A percentile compares a stretch with the other conserved stretches of the same genome.
Conservation (phyloP, 2,113 vertebrate genomes). For the Chlorodrepanis virens region DNA sequence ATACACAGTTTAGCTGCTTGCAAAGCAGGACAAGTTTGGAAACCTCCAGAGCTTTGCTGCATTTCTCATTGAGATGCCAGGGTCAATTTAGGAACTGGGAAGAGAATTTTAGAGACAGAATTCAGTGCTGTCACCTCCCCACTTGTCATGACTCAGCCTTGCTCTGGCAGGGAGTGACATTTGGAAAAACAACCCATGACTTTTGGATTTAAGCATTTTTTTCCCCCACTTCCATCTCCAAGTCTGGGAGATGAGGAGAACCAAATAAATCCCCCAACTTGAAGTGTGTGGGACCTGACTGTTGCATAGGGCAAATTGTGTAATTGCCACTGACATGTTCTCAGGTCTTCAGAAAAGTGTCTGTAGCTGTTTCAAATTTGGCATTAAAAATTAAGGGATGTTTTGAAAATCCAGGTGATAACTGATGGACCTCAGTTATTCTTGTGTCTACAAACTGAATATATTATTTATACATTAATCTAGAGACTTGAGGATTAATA, state of each 20-base stretch:
- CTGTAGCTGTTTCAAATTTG: background rate
- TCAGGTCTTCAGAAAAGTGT: background rate
- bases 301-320: rapidly evolving
- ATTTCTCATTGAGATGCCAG: background rate
- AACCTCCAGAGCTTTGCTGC: background rate
- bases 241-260: background rate
- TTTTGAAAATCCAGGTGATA: background rate
- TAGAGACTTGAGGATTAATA: background rate
- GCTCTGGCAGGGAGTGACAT: background rate
- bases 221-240: background rate
- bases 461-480: background rate
- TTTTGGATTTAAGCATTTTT: background rate
- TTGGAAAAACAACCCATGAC: background rate
- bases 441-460: rapidly evolving
- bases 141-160: background rate
- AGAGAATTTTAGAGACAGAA: background rate
- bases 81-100: background rate
- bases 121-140: background rate
- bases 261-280: background rate
- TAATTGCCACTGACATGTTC: background rate
- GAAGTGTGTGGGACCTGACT: background rate
- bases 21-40: background rate
- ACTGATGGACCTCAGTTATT: background rate
- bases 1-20: background rate
- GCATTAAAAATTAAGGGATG: background rate